Evolutionary conservation across 2,113 vertebrate genomes (phyloP).

Genomic region (Cnemophilus loriae): DNA sequence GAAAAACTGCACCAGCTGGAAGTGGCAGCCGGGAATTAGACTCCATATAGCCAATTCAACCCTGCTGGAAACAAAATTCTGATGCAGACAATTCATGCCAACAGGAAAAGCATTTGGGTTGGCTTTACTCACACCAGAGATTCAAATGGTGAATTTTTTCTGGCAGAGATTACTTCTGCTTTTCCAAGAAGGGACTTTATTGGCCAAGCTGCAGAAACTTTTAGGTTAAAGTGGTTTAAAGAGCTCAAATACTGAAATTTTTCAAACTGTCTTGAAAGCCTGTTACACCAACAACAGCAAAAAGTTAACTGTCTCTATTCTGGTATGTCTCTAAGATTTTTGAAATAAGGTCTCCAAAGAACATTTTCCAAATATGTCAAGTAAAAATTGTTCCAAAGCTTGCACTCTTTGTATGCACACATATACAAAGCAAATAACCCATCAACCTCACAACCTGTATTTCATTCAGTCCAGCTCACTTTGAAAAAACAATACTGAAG

Average conservation of each 20-base stretch:
- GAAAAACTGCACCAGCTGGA: conserved; percentile 1
- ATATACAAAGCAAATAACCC: background rate
- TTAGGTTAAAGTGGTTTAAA: background rate
- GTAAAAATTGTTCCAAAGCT: background rate
- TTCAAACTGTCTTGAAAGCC: background rate
- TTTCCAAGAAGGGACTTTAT: background rate
- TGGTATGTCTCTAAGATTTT: background rate
- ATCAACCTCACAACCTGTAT: background rate
- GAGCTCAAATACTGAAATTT: background rate
- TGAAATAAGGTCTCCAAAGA: background rate
- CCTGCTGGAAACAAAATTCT: background rate
- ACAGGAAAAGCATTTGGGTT: background rate
- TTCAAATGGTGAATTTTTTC: background rate
- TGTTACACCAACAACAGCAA: background rate
- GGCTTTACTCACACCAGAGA: background rate
- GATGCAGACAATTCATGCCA: background rate
- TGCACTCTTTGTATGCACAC: background rate
- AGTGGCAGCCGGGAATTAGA: background rate
- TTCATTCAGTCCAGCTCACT: background rate
- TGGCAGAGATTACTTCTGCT: background rate
- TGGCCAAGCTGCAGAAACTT: background rate
- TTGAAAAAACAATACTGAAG: background rate
- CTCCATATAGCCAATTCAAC: background rate
- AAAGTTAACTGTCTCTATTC: background rate
- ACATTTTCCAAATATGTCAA: background rate